Evolutionary conservation across 2,888 invertebrate genomes (phyloP), one percentile per base, ranked within the genome.

Genomic region (Cristatella mucedo): DNA sequence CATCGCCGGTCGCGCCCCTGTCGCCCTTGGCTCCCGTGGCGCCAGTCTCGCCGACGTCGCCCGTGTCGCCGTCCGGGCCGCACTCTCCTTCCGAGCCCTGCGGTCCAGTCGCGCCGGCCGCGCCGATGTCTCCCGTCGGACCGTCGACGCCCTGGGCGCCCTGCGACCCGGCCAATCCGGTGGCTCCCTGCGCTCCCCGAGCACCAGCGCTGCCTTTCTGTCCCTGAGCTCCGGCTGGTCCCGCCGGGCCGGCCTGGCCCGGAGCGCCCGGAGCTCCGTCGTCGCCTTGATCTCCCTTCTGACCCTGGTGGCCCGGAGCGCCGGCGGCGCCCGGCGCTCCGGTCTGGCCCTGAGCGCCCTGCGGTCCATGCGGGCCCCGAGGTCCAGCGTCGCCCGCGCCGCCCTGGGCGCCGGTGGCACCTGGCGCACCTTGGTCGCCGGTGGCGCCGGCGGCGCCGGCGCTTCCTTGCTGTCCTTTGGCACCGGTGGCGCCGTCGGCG

Each of bases 371-470:
- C 6, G 30, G 29, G 4, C 38, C 38, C 29, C 16, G 21, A 6
- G 7, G 18, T 16, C 38, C 38, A 6, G 29, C 21, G n/a, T 6
- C 3, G 22, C 41, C 41, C 2, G 24, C 3, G 19, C 24, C 11
- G 7, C 41, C 41, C 4, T 18, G n/a, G 2, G n/a, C 29, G 9
- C 41, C 41, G 2, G n/a, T 19, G 6, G 22, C 18, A 29, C 41
- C 41, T 21, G 26, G 4, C 20, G 13, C 20, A 13, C 41, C 41
- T 15, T 6, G n/a, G 4, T 21, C 4, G 13, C 40, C 40, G 13
- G 24, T 40, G 22, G 39, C 6, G n/a, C 40, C 40, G 24, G 33
- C 19, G 11, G 7, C 15, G 13, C 44, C n/a, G 21, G 37, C 32
- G 33, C 18, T 11, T 20, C 42, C 21, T n/a, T 33, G 16, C 16